These are phyloP conservation scores for Epinotia demarniana DNA, from an alignment of 2,888 invertebrate species.

Conservation along the genomic window DNA sequence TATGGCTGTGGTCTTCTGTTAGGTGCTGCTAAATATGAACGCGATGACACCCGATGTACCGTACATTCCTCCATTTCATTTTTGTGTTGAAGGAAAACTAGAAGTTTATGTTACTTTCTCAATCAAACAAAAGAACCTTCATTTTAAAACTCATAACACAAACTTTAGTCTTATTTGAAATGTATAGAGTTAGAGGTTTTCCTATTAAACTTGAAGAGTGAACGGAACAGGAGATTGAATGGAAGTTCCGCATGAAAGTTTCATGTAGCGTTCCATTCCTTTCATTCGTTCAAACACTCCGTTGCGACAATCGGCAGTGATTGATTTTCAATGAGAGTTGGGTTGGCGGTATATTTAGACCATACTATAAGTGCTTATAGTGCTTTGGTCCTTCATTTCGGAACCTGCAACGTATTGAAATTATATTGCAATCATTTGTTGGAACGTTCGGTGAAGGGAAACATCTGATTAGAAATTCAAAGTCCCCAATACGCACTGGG, in stretches of 20 bases:
- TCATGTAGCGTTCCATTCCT: conserved; percentile 47
- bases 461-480: too few species aligned
- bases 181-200: conserved; percentile 40
- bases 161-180: conserved; percentile 37
- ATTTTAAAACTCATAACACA: conserved; percentile 34
- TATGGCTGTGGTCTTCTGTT: too few species aligned
- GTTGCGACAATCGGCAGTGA: conserved; percentile 36
- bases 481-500: too few species aligned
- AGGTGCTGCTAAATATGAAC: too few species aligned
- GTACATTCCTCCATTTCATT: neutral
- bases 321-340: conserved; percentile 47
- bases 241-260: conserved; percentile 49
- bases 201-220: conserved; percentile 36
- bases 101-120: neutral
- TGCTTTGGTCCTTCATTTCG: neutral
- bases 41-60: neutral
- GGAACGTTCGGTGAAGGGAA: too few species aligned
- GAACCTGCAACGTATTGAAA: neutral
- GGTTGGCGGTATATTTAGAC: neutral
- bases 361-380: too few species aligned
- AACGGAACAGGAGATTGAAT: conserved; percentile 32
- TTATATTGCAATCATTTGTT: too few species aligned
- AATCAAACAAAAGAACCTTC: conserved; percentile 19
- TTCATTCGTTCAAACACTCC: conserved; percentile 48
- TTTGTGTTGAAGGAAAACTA: neutral